Evolutionary conservation across 2,888 invertebrate species (phyloP).

Genomic region (Acanthosepion esculentum): DNA sequence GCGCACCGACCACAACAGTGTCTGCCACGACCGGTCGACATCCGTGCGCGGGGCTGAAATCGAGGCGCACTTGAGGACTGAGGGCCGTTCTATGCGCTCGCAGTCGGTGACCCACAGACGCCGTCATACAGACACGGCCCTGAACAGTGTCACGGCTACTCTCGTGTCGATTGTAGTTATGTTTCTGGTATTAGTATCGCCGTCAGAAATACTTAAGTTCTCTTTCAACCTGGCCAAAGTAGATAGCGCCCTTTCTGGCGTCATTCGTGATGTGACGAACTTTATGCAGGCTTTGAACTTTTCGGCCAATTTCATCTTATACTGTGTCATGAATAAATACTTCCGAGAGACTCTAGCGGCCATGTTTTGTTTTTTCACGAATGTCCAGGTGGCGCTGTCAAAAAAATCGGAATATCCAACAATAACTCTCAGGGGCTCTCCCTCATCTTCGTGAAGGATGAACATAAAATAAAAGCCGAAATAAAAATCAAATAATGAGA

Average conservation of each 20-base stretch:
- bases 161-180: slow-evolving; percentile 71
- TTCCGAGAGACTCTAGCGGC: slow-evolving; percentile 80
- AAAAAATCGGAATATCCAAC: slow-evolving; percentile 41
- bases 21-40: background rate
- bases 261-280: slow-evolving; percentile 64
- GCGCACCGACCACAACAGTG: slow-evolving; percentile 24
- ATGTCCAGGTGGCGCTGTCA: background rate
- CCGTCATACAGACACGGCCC: slow-evolving; percentile 63
- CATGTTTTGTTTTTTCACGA: slow-evolving; percentile 59
- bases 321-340: slow-evolving; percentile 94
- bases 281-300: slow-evolving; percentile 72
- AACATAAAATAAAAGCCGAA: background rate
- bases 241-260: slow-evolving; percentile 50
- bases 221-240: slow-evolving; percentile 55
- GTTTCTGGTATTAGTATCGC: slow-evolving; percentile 71
- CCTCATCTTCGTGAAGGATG: background rate
- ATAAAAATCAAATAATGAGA: background rate
- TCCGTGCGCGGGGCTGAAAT: background rate
- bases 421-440: slow-evolving; percentile 20
- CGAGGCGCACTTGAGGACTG: slow-evolving; percentile 33
- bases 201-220: slow-evolving; percentile 71
- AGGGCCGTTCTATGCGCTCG: slow-evolving; percentile 23
- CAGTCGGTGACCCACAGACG: background rate
- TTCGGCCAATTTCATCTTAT: slow-evolving; percentile 88
- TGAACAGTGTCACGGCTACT: slow-evolving; percentile 72